phyloP scores from a whole-genome alignment of 1,140 invertebrate species.

The Drosophila dunni region DNA sequence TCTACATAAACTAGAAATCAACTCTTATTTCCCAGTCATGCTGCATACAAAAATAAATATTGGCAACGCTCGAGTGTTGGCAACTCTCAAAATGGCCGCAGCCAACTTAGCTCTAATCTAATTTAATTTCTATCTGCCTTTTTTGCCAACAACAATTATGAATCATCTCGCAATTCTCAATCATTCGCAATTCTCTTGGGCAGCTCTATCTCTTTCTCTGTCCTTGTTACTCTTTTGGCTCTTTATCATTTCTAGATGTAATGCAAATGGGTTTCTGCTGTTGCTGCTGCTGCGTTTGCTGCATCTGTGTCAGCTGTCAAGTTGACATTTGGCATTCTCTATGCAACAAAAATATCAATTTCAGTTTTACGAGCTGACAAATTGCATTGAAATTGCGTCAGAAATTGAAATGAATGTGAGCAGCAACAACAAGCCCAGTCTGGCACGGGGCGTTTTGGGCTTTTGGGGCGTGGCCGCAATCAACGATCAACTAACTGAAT shows the following conservation, averaged over 20 bases:
- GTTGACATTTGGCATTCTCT: slow-evolving; percentile 44
- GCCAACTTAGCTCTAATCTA: not conserved
- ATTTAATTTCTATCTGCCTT: not conserved
- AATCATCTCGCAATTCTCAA: not conserved
- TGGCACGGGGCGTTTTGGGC: not conserved
- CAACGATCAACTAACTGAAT: slow-evolving; percentile 54
- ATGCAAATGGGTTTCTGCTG: slow-evolving; percentile 43
- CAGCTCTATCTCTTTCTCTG: not conserved
- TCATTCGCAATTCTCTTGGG: not conserved
- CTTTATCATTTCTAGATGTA: slow-evolving; percentile 14
- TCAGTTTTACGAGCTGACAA: slow-evolving; percentile 51
- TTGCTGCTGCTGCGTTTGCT: slow-evolving; percentile 15
- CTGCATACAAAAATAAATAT: too few relatives aligned
- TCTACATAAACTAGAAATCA: too few relatives aligned
- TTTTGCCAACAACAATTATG: not conserved
- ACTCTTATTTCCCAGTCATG: too few relatives aligned
- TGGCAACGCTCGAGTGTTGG: too few relatives aligned
- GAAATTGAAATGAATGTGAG: slow-evolving; percentile 43
- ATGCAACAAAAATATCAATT: slow-evolving; percentile 58
- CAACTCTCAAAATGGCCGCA: not conserved
- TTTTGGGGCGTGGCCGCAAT: slow-evolving; percentile 50
- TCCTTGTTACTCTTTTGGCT: not conserved
- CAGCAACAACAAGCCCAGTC: not conserved
- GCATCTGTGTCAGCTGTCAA: slow-evolving; percentile 51
- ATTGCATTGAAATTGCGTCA: slow-evolving; percentile 42